These are phyloP conservation scores for Recurvirostra avosetta DNA, from an alignment of 2,113 vertebrate species.

Conservation along the genomic window DNA sequence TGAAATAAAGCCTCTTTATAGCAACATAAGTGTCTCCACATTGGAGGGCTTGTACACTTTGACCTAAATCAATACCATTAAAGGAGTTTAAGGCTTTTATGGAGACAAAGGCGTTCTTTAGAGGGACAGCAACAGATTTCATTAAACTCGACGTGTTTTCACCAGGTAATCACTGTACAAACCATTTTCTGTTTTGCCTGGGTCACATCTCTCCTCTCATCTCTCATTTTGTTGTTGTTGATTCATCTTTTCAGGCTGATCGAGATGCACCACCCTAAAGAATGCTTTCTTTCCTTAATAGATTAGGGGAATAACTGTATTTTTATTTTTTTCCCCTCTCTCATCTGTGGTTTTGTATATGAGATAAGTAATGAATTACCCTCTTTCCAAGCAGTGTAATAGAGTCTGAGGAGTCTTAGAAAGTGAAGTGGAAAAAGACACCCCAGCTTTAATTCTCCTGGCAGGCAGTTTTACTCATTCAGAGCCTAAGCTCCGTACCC, in stretches of 20 bases:
- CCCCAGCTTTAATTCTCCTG: background rate
- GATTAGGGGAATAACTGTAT: background rate
- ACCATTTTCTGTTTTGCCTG: background rate
- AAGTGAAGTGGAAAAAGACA: background rate
- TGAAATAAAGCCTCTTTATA: slow-evolving; percentile 3
- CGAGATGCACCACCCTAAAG: background rate
- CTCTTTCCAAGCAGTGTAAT: background rate
- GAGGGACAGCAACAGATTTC: background rate
- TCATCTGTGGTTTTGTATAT: background rate
- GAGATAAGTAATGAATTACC: background rate
- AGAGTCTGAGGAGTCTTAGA: background rate
- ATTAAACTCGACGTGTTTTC: background rate
- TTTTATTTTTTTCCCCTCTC: background rate
- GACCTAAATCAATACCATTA: slow-evolving; percentile 17
- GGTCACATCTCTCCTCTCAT: background rate
- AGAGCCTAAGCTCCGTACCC: background rate
- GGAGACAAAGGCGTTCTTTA: background rate
- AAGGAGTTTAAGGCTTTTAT: background rate
- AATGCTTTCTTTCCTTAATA: background rate
- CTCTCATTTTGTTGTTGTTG: background rate
- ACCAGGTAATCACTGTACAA: background rate
- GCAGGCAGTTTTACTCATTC: background rate
- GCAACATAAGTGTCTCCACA: background rate
- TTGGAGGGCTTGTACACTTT: background rate
- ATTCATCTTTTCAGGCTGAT: background rate